Evolutionary conservation across 2,113 vertebrate species (phyloP).

Genomic region (Hydrochoerus hydrochaeris): DNA sequence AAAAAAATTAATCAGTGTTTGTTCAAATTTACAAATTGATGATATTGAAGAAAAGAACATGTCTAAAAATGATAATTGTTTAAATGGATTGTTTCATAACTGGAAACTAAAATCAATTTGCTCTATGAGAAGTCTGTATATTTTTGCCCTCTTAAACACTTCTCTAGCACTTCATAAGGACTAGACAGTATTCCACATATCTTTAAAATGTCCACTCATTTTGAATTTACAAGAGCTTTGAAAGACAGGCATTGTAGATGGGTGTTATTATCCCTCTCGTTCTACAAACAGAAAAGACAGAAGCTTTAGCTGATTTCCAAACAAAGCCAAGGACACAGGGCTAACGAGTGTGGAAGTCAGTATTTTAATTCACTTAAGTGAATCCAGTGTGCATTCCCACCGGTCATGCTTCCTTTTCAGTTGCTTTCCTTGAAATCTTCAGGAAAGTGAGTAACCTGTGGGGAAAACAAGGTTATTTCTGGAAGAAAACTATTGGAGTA

Average conservation of each 20-base stretch:
- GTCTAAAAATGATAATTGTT: not conserved
- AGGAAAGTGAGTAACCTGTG: not conserved
- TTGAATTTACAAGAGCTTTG: not conserved
- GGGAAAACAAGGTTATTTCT: not conserved
- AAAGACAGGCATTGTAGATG: accelerated
- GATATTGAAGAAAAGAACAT: no score
- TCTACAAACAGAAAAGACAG: not conserved
- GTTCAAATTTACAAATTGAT: not conserved
- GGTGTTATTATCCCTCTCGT: not conserved
- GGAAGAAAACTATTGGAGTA: not conserved
- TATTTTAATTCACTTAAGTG: not conserved
- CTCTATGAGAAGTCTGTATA: not conserved
- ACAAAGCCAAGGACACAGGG: not conserved
- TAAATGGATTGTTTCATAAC: not conserved
- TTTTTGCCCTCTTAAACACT: not conserved
- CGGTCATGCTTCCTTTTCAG: not conserved
- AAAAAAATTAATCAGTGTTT: not conserved
- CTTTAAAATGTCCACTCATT: not conserved
- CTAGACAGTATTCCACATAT: not conserved
- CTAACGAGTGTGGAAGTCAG: not conserved
- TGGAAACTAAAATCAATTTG: not conserved
- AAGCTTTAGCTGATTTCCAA: not conserved
- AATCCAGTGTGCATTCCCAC: not conserved
- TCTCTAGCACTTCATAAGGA: not conserved
- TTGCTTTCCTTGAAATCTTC: not conserved